Conservation (phyloP, 2,797 vertebrate species). For the Decapterus maruadsi region DNA sequence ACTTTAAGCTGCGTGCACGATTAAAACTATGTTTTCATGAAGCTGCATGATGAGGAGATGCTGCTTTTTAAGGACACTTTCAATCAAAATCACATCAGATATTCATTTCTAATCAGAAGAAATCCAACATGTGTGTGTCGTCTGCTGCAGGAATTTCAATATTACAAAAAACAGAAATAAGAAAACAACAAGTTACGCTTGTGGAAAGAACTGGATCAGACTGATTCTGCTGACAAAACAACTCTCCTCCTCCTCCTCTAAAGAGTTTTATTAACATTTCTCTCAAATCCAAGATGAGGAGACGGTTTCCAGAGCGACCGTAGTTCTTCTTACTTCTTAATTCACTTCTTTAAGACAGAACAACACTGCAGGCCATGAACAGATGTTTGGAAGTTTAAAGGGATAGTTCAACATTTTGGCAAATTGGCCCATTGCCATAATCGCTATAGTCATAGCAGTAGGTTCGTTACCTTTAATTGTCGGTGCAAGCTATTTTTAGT, state of each 20-base stretch:
- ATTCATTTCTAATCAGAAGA: no score
- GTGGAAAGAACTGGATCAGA: constrained; percentile 1
- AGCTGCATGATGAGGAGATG: no score
- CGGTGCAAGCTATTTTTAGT: no score
- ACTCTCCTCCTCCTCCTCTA: background rate
- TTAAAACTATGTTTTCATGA: no score
- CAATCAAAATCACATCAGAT: no score
- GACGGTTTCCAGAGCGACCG: background rate
- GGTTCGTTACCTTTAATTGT: no score
- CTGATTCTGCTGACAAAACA: constrained; percentile 3
- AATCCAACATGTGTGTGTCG: no score
- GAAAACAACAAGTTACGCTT: background rate
- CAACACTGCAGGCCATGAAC: background rate
- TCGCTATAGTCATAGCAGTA: no score
- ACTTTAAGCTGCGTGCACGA: no score
- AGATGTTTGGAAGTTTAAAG: constrained; percentile 7
- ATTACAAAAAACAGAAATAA: background rate
- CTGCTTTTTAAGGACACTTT: no score
- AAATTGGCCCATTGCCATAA: no score
- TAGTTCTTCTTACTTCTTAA: constrained; percentile 4
- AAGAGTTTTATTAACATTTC: background rate
- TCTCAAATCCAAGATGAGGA: constrained; percentile 4
- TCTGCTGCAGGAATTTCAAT: background rate
- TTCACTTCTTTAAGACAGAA: constrained; percentile 1
- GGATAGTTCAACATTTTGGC: no score